Evolutionary conservation across 2,113 vertebrate genomes (phyloP), one percentile per base, ranked within the genome.

Genomic region (Macheiramphus alcinus): DNA sequence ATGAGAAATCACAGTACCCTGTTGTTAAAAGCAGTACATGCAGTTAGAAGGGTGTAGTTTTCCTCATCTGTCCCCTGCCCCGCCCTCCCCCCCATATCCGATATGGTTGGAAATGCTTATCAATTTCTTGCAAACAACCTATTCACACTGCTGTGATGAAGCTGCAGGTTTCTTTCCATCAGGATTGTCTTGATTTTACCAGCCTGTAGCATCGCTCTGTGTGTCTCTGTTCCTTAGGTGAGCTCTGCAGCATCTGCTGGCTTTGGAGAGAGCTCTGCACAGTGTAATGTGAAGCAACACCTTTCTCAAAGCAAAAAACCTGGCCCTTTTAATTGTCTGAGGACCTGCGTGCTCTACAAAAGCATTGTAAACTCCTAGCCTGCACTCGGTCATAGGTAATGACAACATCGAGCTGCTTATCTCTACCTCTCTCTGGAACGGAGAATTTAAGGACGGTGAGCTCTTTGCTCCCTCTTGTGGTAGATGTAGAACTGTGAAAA

Each of bases 401-500:
- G 17, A 13, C 38, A 18, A 2, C 15, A 20, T 34, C 0, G 11
- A 70, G 3, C 27, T 29, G 45, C 32, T 65, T 25, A 2, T 2
- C n/a, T 19, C 0, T 19, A 2, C 10, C 11, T 26, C 11, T 36
- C 19, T 22, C 40, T 11, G 48, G 22, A 42, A 13, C 0, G 7
- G 47, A 40, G 67, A 66, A 14, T 27, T 42, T 23, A 10, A 52
- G 45, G 79, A 95, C 96, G n/a, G 48, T 96, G 92, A 94, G 27
- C 94, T 96, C 78, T 80, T 93, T n/a, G 40, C 95, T 93, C 98
- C 98, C 97, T 98, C 98, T 89, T 50, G 97, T 98, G 98, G 97
- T 50, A 81, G 47, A 42, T 18, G 3, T 6, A 27, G 65, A 63
- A 75, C 95, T 9, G 42, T 9, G 47, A 34, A 59, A 47, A 27